A percentile compares a stretch with the other conserved stretches of the same genome.
Conservation (phyloP, 2,888 invertebrate genomes). For the Deladenus siricidicola region DNA sequence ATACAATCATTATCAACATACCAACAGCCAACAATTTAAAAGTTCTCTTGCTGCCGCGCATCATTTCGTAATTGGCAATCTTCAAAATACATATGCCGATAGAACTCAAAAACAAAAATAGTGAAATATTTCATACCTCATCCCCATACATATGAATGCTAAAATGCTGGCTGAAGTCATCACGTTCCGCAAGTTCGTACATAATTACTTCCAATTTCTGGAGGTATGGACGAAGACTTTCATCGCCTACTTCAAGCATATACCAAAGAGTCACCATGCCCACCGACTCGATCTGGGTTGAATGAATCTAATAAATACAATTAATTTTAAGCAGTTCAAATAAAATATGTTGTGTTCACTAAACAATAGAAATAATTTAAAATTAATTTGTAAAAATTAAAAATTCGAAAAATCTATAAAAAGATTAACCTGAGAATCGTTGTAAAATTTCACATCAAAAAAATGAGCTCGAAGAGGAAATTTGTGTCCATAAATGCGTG, state of each 20-base stretch:
- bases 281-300: conserved; percentile 31
- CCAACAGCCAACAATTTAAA: conserved; percentile 42
- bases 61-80: conserved; percentile 49
- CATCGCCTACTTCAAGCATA: conserved; percentile 32
- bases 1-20: conserved; percentile 32
- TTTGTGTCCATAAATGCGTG: conserved; percentile 34
- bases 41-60: conserved; percentile 39
- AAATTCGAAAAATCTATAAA: background rate
- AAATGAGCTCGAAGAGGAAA: conserved; percentile 41
- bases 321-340: no score
- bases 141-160: conserved; percentile 45
- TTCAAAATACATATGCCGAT: conserved; percentile 11
- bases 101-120: conserved; percentile 4
- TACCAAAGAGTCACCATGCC: conserved; percentile 44
- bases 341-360: no score
- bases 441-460: conserved; percentile 38
- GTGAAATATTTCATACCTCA: conserved; percentile 21
- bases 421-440: conserved; percentile 5
- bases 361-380: no score
- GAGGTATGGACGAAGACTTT: conserved; percentile 16
- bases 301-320: conserved; percentile 24
- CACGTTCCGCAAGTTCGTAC: conserved; percentile 26
- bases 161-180: conserved; percentile 32
- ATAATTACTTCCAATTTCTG: conserved; percentile 37
- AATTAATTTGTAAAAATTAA: background rate